Percentiles rank a stretch among this genome's conserved stretches.
Evolutionary conservation across 1,140 invertebrate species (phyloP).

Genomic region (Drosophila nigromelanica): DNA sequence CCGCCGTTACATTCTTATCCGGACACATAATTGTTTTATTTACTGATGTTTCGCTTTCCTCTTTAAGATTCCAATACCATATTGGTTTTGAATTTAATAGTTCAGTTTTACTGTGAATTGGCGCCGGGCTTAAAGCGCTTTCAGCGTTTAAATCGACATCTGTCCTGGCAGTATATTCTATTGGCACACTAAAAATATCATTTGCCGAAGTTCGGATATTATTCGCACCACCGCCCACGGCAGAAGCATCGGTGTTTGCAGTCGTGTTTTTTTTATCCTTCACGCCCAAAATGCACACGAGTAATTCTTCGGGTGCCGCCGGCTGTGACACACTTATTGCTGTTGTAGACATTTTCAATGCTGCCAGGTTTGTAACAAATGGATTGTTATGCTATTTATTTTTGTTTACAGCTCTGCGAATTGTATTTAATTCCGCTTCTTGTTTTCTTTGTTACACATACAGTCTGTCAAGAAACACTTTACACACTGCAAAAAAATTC

Average conservation of each 20-base stretch:
- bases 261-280: conserved; percentile 39
- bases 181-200: conserved; percentile 53
- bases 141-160: conserved; percentile 27
- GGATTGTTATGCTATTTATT: not conserved
- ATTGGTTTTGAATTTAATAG: conserved; percentile 51
- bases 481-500: too few species aligned
- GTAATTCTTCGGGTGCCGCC: too few species aligned
- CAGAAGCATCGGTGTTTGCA: conserved; percentile 21
- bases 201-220: conserved; percentile 71
- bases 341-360: too few species aligned
- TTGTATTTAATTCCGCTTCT: not conserved
- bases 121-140: too few species aligned
- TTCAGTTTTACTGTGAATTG: not conserved
- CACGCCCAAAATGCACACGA: too few species aligned
- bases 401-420: not conserved
- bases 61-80: conserved; percentile 60
- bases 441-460: too few species aligned
- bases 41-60: conserved; percentile 14
- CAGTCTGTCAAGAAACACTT: too few species aligned
- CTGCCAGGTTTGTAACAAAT: too few species aligned
- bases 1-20: conserved; percentile 14
- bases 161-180: conserved; percentile 27
- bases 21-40: conserved; percentile 17
- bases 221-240: conserved; percentile 34
- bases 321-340: too few species aligned